Conservation (phyloP, 2,113 vertebrate species). For the Pleuronectes platessa region DNA sequence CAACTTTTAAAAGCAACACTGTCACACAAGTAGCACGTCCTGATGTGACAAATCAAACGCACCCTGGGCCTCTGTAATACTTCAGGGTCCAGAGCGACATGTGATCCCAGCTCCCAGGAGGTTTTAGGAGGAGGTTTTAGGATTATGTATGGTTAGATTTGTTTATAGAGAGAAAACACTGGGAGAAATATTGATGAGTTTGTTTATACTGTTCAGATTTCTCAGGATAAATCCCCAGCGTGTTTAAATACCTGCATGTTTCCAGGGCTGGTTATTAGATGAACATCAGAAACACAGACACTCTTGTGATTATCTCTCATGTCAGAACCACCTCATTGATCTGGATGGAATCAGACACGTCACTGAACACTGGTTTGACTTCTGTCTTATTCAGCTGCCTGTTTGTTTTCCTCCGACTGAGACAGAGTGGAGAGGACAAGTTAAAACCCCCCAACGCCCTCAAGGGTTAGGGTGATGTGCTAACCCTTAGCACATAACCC, state of each 20-base stretch:
- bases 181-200: conserved; percentile 1
- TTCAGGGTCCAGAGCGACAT: not conserved
- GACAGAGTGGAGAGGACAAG: too few species aligned
- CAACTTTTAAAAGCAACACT: conserved; percentile 49
- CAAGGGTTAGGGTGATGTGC: too few species aligned
- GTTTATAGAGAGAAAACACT: conserved; percentile 20
- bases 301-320: conserved; percentile 3
- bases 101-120: not conserved
- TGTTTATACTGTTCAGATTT: conserved; percentile 21
- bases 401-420: too few species aligned
- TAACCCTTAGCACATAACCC: too few species aligned
- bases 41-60: conserved; percentile 43
- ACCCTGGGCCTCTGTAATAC: conserved; percentile 16
- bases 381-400: too few species aligned
- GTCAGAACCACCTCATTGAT: conserved; percentile 11
- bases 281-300: not conserved
- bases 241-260: conserved; percentile 22
- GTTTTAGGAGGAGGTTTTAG: not conserved
- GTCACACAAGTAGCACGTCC: conserved; percentile 22
- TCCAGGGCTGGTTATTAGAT: not conserved
- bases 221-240: conserved; percentile 25
- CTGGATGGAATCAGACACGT: not conserved
- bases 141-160: not conserved
- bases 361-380: not conserved
- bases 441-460: too few species aligned